Percentiles rank a stretch among this genome's conserved stretches.
These are phyloP conservation scores for Clamator glandarius DNA, from an alignment of 2,797 vertebrate genomes.

Conservation along the genomic window DNA sequence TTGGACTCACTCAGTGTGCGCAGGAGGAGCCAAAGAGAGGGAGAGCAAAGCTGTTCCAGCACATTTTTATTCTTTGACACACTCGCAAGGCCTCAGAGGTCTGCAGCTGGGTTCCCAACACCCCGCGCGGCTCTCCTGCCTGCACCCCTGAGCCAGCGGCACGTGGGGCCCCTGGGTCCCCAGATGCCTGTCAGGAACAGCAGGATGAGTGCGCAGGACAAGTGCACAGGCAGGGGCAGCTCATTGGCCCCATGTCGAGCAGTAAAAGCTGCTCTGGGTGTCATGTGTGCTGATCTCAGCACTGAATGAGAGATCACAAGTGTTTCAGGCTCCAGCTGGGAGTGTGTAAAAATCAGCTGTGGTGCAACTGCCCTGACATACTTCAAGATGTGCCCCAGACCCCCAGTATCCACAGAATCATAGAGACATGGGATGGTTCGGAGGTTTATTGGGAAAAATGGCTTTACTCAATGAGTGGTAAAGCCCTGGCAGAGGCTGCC, in stretches of 20 bases:
- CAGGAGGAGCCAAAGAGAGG: not conserved
- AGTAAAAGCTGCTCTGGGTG: not conserved
- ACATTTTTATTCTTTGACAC: not conserved
- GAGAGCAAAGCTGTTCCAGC: not conserved
- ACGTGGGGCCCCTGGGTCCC: not conserved
- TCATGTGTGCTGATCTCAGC: fast-evolving
- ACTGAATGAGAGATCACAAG: fast-evolving
- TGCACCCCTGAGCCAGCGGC: not conserved
- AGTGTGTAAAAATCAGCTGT: not conserved
- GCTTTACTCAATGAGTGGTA: too few relatives aligned
- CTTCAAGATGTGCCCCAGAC: fast-evolving
- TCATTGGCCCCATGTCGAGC: fast-evolving
- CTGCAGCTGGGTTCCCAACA: not conserved
- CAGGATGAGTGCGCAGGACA: not conserved
- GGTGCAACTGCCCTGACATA: not conserved
- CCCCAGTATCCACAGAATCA: not conserved
- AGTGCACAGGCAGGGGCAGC: not conserved
- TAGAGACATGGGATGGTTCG: too few relatives aligned
- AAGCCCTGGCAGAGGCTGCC: too few relatives aligned
- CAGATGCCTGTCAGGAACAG: not conserved
- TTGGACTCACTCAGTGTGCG: fast-evolving
- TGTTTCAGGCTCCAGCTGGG: not conserved
- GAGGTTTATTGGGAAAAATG: too few relatives aligned
- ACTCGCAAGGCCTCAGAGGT: not conserved
- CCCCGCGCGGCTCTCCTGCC: fast-evolving